These are phyloP conservation scores for Sarcophaga carnaria DNA, from an alignment of 2,888 invertebrate genomes.

Conservation along the genomic window DNA sequence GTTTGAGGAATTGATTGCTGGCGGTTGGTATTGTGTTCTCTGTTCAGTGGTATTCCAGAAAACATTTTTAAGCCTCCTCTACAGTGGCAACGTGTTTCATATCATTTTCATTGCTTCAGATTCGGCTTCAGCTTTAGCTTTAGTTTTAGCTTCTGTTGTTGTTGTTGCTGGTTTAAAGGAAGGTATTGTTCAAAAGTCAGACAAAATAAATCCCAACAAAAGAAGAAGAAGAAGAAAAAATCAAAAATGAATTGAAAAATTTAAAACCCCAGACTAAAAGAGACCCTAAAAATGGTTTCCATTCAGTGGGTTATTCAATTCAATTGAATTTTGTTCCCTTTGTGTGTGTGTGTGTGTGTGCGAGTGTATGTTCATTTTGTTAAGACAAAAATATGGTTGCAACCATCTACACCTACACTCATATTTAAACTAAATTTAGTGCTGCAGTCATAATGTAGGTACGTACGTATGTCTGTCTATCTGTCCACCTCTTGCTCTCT, in stretches of 20 bases:
- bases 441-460: neutral
- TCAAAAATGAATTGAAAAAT: neutral
- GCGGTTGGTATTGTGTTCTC: slow-evolving; percentile 31
- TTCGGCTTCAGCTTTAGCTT: neutral
- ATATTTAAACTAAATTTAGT: neutral
- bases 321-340: slow-evolving; percentile 28
- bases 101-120: slow-evolving; percentile 8
- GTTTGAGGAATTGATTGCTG: neutral
- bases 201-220: slow-evolving; percentile 12
- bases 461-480: neutral
- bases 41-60: slow-evolving; percentile 8
- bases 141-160: too few species aligned
- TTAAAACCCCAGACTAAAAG: slow-evolving; percentile 12
- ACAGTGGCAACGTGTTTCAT: slow-evolving; percentile 49
- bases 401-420: slow-evolving; percentile 52
- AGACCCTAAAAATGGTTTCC: slow-evolving; percentile 66
- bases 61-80: slow-evolving; percentile 32
- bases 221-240: neutral
- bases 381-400: slow-evolving; percentile 61
- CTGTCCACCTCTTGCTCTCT: neutral
- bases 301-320: slow-evolving; percentile 56
- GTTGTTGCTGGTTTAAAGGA: neutral
- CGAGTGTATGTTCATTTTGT: neutral
- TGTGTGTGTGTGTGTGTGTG: neutral
- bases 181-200: slow-evolving; percentile 19